phyloP scores from a whole-genome alignment of 1,140 invertebrate species.

The Ridgeia piscesae region DNA sequence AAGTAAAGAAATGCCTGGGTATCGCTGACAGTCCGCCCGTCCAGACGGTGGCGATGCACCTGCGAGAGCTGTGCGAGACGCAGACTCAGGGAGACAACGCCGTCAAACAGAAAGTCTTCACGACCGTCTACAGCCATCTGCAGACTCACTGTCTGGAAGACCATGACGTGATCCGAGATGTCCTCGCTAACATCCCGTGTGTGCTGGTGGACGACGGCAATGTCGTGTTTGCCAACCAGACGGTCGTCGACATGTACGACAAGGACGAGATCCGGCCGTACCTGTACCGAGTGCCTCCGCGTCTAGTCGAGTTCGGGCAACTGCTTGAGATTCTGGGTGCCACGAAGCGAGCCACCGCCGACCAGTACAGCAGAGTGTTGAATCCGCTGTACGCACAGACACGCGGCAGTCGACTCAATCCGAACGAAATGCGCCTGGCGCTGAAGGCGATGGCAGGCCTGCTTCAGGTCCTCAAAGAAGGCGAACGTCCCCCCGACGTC shows the following conservation, averaged over 20 bases:
- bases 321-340: slow-evolving; percentile 41
- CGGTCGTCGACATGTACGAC: slow-evolving; percentile 34
- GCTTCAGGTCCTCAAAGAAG: slow-evolving; percentile 19
- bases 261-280: slow-evolving; percentile 37
- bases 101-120: neutral
- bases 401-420: slow-evolving; percentile 33
- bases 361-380: slow-evolving; percentile 36
- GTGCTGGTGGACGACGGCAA: slow-evolving; percentile 24
- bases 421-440: slow-evolving; percentile 35
- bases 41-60: neutral
- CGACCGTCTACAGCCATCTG: neutral
- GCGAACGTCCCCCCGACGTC: neutral
- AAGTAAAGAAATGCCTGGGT: neutral
- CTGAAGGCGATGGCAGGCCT: slow-evolving; percentile 36
- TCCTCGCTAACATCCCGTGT: slow-evolving; percentile 14
- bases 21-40: neutral
- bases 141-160: neutral
- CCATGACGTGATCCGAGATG: neutral
- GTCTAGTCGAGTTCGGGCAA: slow-evolving; percentile 34
- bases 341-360: slow-evolving; percentile 24
- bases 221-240: slow-evolving; percentile 33
- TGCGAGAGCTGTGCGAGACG: neutral
- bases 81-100: neutral
- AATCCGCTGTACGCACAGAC: slow-evolving; percentile 18
- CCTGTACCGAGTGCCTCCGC: slow-evolving; percentile 35